Evolutionary conservation across 2,888 invertebrate species (phyloP), one percentile per base, ranked within the genome.

Genomic region (Bellardia pandia): DNA sequence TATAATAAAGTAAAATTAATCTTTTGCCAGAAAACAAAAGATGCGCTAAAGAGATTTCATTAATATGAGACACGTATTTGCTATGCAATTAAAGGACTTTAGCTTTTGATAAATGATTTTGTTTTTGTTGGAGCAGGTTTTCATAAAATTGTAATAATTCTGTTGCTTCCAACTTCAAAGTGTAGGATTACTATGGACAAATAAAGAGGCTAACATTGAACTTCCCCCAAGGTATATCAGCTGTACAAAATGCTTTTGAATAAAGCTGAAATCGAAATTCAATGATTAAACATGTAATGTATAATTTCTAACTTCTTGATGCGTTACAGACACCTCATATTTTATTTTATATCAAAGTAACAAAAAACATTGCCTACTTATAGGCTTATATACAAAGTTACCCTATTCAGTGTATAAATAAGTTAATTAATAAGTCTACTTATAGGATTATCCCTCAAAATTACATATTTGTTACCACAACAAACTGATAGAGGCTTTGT

Each of bases 51-150:
- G 30, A 16, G 45, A 13, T 62, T 62, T 60, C 48, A 42, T 62
- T 42, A 75, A 75, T 74, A 60, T 33, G 45, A 45, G 30, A 33
- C n/a, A n/a, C 33, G 45, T 60, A 74, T 60, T 74, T 60, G 40
- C n/a, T 62, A n/a, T n/a, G 72, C 23, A 51, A 56, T 13, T 16
- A 58, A 23, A 72, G 13, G 8, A 42, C 7, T 72, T 16, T 40
- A 23, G 33, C 6, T 40, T 23, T 30, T 72, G n/a, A 40, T 42
- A 40, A 72, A 56, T 56, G 33, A 62, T 16, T 66, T 37, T 62
- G 1, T 62, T 62, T 62, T 33, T 45, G 45, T 45, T 45, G 11
- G 45, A 45, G 13, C 1, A 3, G 45, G 45, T 45, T 11, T 9
- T 45, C 45, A 9, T 3, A 45, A 45, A 13, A 9, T 45, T 45